Percentiles rank a stretch among this genome's conserved stretches.
Evolutionary conservation across 2,113 vertebrate species (phyloP).

Genomic region (Rana temporaria): DNA sequence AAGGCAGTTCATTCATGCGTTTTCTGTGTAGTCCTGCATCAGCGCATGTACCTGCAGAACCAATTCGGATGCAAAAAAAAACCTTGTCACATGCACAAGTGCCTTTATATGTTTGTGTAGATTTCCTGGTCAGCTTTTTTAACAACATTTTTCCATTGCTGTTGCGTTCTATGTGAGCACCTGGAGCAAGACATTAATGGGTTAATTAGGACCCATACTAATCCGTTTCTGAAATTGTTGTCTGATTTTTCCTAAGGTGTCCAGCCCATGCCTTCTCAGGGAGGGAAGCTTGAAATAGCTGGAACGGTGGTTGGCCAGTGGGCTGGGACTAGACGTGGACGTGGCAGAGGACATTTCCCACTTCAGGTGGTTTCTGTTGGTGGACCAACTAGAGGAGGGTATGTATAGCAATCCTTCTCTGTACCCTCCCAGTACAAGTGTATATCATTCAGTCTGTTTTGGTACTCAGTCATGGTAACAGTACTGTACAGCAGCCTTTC

Average conservation of each 20-base stretch:
- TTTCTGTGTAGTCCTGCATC: too few relatives aligned
- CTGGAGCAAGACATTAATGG: too few relatives aligned
- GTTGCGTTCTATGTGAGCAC: not conserved
- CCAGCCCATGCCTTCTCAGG: conserved; percentile 89
- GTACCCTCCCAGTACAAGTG: not conserved
- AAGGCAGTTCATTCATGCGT: too few relatives aligned
- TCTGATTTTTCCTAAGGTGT: conserved; percentile 76
- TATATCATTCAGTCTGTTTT: too few relatives aligned
- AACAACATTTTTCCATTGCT: not conserved
- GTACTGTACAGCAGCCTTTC: too few relatives aligned
- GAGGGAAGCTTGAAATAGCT: conserved; percentile 95
- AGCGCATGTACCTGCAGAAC: too few relatives aligned
- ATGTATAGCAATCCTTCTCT: conserved; percentile 60
- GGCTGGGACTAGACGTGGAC: conserved; percentile 87
- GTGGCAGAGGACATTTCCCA: conserved; percentile 86
- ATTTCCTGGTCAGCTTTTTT: too few relatives aligned
- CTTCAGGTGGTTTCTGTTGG: conserved; percentile 94
- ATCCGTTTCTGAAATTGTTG: conserved; percentile 43
- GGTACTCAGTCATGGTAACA: too few relatives aligned
- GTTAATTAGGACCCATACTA: too few relatives aligned
- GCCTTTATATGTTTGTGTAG: too few relatives aligned
- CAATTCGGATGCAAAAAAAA: too few relatives aligned
- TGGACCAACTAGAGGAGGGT: conserved; percentile 91
- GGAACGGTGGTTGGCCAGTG: conserved; percentile 96
- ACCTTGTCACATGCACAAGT: too few relatives aligned